Evolutionary conservation across 2,888 invertebrate species (phyloP), one percentile per base, ranked within the genome.

Genomic region (Chromoteleia sp.): DNA sequence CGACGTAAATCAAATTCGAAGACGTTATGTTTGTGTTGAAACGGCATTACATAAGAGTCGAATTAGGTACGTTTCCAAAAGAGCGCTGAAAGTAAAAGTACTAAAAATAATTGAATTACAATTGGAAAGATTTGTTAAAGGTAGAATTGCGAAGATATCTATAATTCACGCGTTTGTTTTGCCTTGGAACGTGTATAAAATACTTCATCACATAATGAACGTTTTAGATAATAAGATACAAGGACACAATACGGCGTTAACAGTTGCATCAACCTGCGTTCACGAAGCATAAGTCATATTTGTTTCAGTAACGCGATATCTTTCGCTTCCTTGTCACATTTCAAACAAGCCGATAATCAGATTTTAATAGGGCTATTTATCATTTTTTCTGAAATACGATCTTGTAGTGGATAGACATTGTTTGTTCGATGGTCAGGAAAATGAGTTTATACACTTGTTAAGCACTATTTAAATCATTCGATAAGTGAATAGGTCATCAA

Each of bases 211-310:
- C 36, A 39, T 48, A 52, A 48, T 25, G 29, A 43, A 17, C 54
- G 36, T 67, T 73, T 73, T 67, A 63, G 71, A 73, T 78, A 78
- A 73, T 78, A 43, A 78, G 67, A 73, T 79, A 48, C 73, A 79
- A 78, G 78, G 65, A 73, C 58, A 50, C 30, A 45, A 50, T 33
- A 39, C 21, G n/a, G 45, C 52, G 29, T 67, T 65, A 65, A 41
- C 21, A 43, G 48, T 77, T 70, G 59, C 56, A 52, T 59, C 65
- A 58, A 75, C 39, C 7, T 15, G 52, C 54, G 21, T 45, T 54
- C 36, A 56, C 25, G 17, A 63, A n/a, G 29, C 30, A 56, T 74
- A 74, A 65, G 61, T 58, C 52, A 58, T 68, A 48, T 63, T 39
- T 48, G 65, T 78, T 71, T 65, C 50, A 71, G 78, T 58, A 78